These are phyloP conservation scores for Chrosomus eos DNA, from an alignment of 2,797 vertebrate species.

Conservation along the genomic window DNA sequence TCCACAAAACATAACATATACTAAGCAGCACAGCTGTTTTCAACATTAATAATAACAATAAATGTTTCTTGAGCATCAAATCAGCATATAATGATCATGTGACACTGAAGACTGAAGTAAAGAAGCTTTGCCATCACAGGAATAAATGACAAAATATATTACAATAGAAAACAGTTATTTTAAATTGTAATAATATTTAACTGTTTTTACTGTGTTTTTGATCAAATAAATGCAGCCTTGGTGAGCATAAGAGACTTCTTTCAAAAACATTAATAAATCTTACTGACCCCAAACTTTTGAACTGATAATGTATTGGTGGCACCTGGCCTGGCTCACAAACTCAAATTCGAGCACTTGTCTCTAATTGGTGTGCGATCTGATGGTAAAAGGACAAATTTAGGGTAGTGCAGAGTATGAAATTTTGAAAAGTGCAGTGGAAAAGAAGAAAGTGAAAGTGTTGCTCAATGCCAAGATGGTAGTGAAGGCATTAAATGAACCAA, in stretches of 20 bases:
- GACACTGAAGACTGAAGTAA: no score
- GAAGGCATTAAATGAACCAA: conserved; percentile 40
- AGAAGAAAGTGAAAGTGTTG: conserved; percentile 9
- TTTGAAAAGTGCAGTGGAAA: conserved; percentile 10
- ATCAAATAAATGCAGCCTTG: not conserved
- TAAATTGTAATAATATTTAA: not conserved
- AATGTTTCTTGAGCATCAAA: not conserved
- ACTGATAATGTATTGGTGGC: not conserved
- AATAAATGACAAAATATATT: not conserved
- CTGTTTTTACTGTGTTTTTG: not conserved
- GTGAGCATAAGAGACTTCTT: not conserved
- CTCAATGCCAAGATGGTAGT: conserved; percentile 35
- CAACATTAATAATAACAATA: not conserved
- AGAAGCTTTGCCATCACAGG: not conserved
- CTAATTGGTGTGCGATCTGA: not conserved
- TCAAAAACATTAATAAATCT: not conserved
- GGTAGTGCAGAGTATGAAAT: not conserved
- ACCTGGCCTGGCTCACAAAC: not conserved
- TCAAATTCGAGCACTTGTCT: no score
- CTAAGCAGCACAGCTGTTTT: not conserved
- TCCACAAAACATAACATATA: not conserved
- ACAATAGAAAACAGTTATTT: not conserved
- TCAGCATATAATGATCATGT: not conserved
- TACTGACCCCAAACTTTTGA: not conserved
- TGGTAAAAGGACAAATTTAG: not conserved